Evolutionary conservation across 2,888 invertebrate genomes (phyloP).

Genomic region (Lasioglossum lativentre): DNA sequence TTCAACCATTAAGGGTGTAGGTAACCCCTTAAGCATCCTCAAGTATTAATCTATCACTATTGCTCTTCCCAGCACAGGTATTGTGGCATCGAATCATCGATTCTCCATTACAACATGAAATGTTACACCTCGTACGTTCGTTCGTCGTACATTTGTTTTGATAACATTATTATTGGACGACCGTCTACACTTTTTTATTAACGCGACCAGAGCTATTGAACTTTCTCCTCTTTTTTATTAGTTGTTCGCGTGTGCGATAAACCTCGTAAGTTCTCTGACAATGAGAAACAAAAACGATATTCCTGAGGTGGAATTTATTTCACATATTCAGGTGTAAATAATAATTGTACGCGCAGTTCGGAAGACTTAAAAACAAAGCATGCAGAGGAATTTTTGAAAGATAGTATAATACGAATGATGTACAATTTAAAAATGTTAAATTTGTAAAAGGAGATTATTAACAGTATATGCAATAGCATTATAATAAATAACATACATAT

Average conservation of each 20-base stretch:
- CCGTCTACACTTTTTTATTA: too few relatives aligned
- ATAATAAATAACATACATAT: background rate
- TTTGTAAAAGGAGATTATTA: background rate
- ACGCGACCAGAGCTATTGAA: background rate
- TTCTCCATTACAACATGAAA: conserved; percentile 19
- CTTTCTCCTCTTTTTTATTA: background rate
- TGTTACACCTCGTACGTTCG: background rate
- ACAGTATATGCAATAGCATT: background rate
- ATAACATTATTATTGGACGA: background rate
- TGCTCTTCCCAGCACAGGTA: background rate
- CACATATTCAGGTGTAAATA: background rate
- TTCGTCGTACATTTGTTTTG: background rate
- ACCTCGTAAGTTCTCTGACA: background rate
- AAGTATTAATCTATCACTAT: background rate
- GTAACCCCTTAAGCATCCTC: background rate
- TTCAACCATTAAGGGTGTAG: background rate
- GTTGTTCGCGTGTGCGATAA: background rate
- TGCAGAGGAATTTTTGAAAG: background rate
- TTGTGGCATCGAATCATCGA: conserved; percentile 11
- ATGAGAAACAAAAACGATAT: background rate
- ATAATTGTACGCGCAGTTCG: background rate
- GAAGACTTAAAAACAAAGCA: background rate
- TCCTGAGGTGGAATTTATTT: background rate
- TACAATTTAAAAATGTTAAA: background rate
- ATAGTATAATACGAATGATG: background rate